These are phyloP conservation scores for Aphis gossypii DNA, from an alignment of 1,140 invertebrate genomes.

Conservation along the genomic window DNA sequence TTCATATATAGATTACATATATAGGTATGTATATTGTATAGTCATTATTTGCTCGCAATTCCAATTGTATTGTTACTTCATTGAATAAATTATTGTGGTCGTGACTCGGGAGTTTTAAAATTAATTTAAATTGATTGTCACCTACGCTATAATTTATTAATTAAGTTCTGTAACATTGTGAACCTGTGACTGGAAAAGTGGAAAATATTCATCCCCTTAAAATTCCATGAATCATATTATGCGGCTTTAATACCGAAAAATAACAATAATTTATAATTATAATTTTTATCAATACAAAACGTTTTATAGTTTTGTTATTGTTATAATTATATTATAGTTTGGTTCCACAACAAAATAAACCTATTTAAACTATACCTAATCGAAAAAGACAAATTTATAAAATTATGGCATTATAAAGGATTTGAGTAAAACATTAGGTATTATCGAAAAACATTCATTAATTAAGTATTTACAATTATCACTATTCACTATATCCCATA, in stretches of 20 bases:
- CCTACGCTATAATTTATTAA: neutral
- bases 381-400: neutral
- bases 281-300: neutral
- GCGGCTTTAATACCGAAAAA: neutral
- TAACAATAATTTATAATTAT: neutral
- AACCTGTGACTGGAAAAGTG: neutral
- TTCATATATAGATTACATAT: no score
- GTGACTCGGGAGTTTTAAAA: no score
- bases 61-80: neutral
- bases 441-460: no score
- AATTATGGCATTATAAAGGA: neutral
- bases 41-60: neutral
- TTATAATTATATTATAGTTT: no score
- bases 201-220: neutral
- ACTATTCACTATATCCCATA: no score
- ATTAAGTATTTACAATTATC: no score
- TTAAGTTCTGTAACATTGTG: neutral
- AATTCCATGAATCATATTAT: neutral
- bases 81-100: neutral
- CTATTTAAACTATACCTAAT: neutral
- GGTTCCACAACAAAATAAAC: no score
- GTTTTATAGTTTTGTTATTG: no score
- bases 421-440: no score
- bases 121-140: neutral
- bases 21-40: neutral